Evolutionary conservation across 1,140 invertebrate genomes (phyloP).

Genomic region (Cataglyphis hispanica): DNA sequence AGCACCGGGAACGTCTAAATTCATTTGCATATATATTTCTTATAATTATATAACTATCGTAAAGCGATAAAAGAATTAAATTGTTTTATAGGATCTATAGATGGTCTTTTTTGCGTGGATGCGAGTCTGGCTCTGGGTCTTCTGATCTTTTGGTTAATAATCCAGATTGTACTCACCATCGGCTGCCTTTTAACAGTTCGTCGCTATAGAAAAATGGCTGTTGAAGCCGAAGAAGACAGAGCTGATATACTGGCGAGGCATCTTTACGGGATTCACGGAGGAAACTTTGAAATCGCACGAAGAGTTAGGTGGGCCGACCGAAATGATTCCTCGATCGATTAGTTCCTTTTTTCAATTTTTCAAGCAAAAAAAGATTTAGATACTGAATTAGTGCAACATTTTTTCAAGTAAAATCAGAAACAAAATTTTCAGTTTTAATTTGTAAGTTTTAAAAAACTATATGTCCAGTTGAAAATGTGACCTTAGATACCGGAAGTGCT

Average conservation of each 20-base stretch:
- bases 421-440: neutral
- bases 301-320: constrained; percentile 85
- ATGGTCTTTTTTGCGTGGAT: constrained; percentile 80
- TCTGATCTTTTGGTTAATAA: constrained; percentile 80
- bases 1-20: constrained; percentile 22
- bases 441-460: too few species aligned
- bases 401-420: neutral
- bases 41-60: constrained; percentile 25
- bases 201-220: constrained; percentile 78
- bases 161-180: constrained; percentile 82
- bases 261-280: constrained; percentile 82
- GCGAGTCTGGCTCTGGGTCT: constrained; percentile 77
- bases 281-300: constrained; percentile 82
- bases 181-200: constrained; percentile 81
- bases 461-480: too few species aligned
- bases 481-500: too few species aligned
- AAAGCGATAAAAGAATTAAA: neutral
- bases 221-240: constrained; percentile 82
- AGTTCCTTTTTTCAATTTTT: neutral
- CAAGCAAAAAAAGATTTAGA: neutral
- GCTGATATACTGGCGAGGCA: constrained; percentile 82
- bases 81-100: constrained; percentile 74
- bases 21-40: neutral
- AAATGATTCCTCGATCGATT: constrained; percentile 69
- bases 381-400: neutral